Base-by-base conservation (phyloP, 2,888 invertebrate genomes). In the Leuctra nigra region DNA sequence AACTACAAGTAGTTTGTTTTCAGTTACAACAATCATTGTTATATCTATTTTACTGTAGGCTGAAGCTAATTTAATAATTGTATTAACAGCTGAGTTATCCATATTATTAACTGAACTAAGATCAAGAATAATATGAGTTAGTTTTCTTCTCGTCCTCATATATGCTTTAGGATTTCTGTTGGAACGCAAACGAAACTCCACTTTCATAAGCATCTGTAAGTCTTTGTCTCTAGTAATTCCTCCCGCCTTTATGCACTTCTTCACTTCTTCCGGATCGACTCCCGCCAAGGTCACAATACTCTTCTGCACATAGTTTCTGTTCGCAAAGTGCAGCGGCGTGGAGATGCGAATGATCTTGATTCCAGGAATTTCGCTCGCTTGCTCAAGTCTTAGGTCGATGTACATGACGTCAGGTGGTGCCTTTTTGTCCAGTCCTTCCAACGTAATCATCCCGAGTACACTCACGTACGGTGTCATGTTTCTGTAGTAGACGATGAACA, bases 361-460 rank as follows among this genome's bases (percentile, higher is more conserved):
- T 3, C 53, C 53, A 9, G 53, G 53, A 18, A 53, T 22, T 18
- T 53, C 53, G 20, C 35, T 35, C 18, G 36, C 53, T n/a, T 36
- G 18, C 18, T 16, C 16, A 7, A 35, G 53, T 35, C 16, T 53
- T 20, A 53, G 16, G 11, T 35, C 35, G n/a, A 36, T 35, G 18
- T 35, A 53, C 53, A 53, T 36, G 4, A 23, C n/a, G 24, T 48
- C 41, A 41, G 14, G 14, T 16, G 13, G n/a, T 20, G n/a, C 20
- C 14, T 41, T 11, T 41, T 41, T 14, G 13, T 4, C 9, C 6
- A 6, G 35, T n/a, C 22, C 9, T 11, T 2, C 25, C 6, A 53
- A n/a, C 4, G 13, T 22, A 14, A 53, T 35, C n/a, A 20, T 33
- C 1, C 53, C 53, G 18, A 53, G n/a, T 9, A 29, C 4, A 35